Evolutionary conservation across 2,797 vertebrate species (phyloP).

Genomic region (Oophaga sylvatica): DNA sequence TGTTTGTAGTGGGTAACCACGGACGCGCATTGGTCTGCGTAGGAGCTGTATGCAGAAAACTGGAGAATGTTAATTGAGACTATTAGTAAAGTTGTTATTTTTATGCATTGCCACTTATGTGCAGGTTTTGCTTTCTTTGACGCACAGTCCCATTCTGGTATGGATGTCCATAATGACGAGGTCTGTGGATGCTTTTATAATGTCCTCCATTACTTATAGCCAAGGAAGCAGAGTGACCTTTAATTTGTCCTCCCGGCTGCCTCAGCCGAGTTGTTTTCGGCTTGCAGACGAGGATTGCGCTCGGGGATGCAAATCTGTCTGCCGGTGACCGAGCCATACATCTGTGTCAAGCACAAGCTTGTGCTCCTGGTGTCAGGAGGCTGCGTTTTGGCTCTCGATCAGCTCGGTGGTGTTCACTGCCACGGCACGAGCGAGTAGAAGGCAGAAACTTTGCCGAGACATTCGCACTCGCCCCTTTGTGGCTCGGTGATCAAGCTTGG

Average conservation of each 20-base stretch:
- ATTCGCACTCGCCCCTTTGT: neutral
- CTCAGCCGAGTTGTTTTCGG: conserved; percentile 21
- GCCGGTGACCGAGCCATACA: neutral
- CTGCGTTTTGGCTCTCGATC: conserved; percentile 45
- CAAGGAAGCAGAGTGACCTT: conserved; percentile 34
- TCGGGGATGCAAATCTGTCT: conserved; percentile 38
- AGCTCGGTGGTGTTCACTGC: conserved; percentile 30
- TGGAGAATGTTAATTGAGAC: neutral
- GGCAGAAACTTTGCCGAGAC: neutral
- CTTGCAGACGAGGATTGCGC: conserved; percentile 17
- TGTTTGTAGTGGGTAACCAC: neutral
- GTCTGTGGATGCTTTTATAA: neutral
- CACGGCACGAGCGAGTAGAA: neutral
- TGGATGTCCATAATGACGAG: neutral
- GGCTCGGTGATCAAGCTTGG: conserved; percentile 54
- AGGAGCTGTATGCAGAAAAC: neutral
- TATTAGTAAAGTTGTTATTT: neutral
- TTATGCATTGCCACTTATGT: neutral
- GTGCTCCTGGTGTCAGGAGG: conserved; percentile 20
- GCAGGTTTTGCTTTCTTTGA: neutral
- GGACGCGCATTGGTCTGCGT: neutral
- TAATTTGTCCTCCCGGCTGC: conserved; percentile 51
- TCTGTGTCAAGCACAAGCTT: conserved; percentile 48
- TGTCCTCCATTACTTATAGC: neutral
- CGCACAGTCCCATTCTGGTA: no score